phyloP scores from a whole-genome alignment of 2,113 vertebrate genomes.

The Silurus asotus region DNA sequence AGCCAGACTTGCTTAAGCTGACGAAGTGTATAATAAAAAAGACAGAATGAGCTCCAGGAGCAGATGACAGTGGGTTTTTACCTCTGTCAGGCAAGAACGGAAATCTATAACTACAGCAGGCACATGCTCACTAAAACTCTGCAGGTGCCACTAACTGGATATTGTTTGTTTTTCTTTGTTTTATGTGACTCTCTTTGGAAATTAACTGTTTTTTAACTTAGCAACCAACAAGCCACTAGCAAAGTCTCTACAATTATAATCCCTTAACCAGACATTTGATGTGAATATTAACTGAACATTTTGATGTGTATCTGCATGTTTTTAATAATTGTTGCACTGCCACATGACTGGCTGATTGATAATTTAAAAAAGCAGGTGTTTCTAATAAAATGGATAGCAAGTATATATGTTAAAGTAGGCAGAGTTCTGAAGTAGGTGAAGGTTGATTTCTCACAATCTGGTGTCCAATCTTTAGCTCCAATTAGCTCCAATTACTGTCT shows the following conservation, averaged over 20 bases:
- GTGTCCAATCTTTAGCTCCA: neutral
- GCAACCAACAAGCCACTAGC: neutral
- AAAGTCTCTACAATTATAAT: neutral
- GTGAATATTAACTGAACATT: too few species aligned
- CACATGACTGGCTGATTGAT: neutral
- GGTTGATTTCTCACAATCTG: neutral
- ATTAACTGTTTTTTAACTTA: neutral
- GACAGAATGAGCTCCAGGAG: neutral
- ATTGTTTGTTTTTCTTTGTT: neutral
- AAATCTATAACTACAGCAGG: neutral
- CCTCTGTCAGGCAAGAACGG: neutral
- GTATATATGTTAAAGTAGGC: neutral
- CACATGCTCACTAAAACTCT: neutral
- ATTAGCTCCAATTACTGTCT: neutral
- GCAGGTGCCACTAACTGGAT: neutral
- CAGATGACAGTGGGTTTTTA: neutral
- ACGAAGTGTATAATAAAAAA: constrained; percentile 10
- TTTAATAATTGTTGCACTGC: neutral
- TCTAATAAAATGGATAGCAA: neutral
- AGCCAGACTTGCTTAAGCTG: neutral
- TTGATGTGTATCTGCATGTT: neutral
- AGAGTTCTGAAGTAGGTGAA: neutral
- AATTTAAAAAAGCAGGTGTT: neutral
- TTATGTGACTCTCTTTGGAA: neutral
- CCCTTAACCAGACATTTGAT: neutral